phyloP scores from a whole-genome alignment of 2,113 vertebrate species.

The Clarias gariepinus region DNA sequence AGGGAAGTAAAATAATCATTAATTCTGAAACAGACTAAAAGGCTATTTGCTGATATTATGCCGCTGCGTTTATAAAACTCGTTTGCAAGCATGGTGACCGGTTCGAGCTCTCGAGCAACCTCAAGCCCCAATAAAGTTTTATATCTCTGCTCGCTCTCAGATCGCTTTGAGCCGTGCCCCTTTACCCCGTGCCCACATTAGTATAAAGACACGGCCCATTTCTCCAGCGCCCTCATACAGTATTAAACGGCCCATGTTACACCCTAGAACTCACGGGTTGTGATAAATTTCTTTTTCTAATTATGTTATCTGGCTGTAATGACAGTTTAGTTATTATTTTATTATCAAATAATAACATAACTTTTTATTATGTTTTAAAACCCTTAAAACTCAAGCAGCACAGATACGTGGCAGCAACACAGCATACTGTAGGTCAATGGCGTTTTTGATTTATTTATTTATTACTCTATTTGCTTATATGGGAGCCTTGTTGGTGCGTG shows the following conservation, averaged over 20 bases:
- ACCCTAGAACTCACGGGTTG: not conserved
- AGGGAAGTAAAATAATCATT: slow-evolving; percentile 9
- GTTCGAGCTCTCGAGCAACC: slow-evolving; percentile 14
- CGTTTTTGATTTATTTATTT: too few species aligned
- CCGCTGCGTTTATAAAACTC: not conserved
- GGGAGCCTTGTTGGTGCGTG: too few species aligned
- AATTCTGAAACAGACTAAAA: not conserved
- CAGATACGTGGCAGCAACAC: too few species aligned
- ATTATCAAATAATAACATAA: not conserved
- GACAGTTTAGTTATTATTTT: not conserved
- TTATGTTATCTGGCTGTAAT: not conserved
- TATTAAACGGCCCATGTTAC: slow-evolving; percentile 36
- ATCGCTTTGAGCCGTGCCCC: slow-evolving; percentile 31
- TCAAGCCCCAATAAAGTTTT: slow-evolving; percentile 30
- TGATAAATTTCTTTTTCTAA: slow-evolving; percentile 28
- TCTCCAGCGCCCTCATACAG: slow-evolving; percentile 10
- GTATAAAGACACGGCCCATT: slow-evolving; percentile 40
- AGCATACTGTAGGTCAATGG: too few species aligned
- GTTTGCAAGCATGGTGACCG: slow-evolving; percentile 21
- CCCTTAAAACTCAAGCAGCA: too few species aligned
- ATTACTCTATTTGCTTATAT: too few species aligned
- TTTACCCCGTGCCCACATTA: slow-evolving; percentile 39
- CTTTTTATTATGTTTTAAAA: not conserved
- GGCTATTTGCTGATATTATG: slow-evolving; percentile 1
- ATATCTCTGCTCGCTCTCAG: not conserved